Evolutionary conservation across 2,888 invertebrate species (phyloP).

Genomic region (Drymonia ruficornis): DNA sequence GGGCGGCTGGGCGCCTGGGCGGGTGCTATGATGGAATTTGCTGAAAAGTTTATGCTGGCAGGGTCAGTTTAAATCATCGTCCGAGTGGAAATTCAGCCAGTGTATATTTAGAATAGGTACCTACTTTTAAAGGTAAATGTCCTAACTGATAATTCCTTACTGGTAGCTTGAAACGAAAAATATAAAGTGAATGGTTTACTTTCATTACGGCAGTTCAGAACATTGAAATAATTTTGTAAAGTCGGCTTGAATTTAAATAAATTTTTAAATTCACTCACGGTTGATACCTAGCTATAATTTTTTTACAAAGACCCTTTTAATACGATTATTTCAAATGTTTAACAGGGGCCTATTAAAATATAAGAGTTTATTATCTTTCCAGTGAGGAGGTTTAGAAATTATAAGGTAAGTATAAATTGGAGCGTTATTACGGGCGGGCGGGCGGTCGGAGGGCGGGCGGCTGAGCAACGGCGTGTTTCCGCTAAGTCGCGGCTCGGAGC

Average conservation of each 20-base stretch:
- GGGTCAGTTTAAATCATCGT: neutral
- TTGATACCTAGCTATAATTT: neutral
- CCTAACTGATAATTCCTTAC: no score
- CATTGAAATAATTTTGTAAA: neutral
- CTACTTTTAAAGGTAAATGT: neutral
- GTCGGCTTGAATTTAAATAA: neutral
- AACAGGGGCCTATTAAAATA: slow-evolving; percentile 1
- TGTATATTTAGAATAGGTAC: neutral
- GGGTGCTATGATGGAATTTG: neutral
- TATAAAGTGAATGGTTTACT: neutral
- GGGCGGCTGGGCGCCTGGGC: no score
- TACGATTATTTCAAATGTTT: neutral
- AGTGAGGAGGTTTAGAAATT: neutral
- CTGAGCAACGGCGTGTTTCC: neutral
- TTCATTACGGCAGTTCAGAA: neutral
- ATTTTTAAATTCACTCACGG: neutral
- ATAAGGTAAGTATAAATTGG: neutral
- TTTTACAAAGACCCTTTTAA: slow-evolving; percentile 1
- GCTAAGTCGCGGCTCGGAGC: neutral
- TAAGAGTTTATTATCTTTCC: slow-evolving; percentile 3
- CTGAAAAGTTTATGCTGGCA: neutral
- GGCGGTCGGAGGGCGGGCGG: neutral
- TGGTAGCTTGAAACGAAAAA: no score
- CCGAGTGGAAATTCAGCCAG: neutral
- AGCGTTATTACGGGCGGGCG: neutral